Evolutionary conservation across 2,113 vertebrate genomes (phyloP), one percentile per base, ranked within the genome.

Genomic region (Zosterops borbonicus): DNA sequence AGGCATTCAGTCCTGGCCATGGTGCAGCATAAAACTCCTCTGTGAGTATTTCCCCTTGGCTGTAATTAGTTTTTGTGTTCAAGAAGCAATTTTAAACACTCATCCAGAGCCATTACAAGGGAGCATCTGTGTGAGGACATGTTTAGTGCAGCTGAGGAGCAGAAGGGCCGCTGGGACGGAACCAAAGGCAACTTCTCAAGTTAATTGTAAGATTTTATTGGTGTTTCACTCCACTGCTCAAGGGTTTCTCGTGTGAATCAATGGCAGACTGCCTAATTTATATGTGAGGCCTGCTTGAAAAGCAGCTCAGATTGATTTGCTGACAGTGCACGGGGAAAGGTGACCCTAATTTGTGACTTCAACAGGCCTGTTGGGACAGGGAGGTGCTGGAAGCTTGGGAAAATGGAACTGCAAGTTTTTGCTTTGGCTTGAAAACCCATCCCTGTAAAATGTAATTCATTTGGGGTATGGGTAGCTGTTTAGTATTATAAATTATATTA

Each of bases 151-250:
- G 35, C 94, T 77, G 53, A 62, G 79, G 74, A 87, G 69, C 79
- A 87, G 93, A 69, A 87, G 83, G 87, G 25, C 91, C 33, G 0
- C 77, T 85, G 93, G 78, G 91, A 91, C 0, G 3, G 74, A 79
- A 91, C 53, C 58, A 83, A 92, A 94, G 81, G 93, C 95, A 65
- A 62, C 91, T 95, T 20, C 89, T 94, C 56, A 29, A 90, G 86
- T 95, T 83, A 93, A 93, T 92, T 86, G 85, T 88, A 56, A 81
- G 92, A 68, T 93, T 91, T 95, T 88, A 95, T 96, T 94, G 91
- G 94, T 89, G 80, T 95, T 89, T 90, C 89, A 67, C 83, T 90
- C 68, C 1, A 1, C 74, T 89, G 92, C 92, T 94, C 17, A 27
- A 67, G 80, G 92, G 83, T 71, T 96, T 70, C 92, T 94, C n/a